These are phyloP conservation scores for Spinus pinus DNA, from an alignment of 2,797 vertebrate species.

Conservation along the genomic window DNA sequence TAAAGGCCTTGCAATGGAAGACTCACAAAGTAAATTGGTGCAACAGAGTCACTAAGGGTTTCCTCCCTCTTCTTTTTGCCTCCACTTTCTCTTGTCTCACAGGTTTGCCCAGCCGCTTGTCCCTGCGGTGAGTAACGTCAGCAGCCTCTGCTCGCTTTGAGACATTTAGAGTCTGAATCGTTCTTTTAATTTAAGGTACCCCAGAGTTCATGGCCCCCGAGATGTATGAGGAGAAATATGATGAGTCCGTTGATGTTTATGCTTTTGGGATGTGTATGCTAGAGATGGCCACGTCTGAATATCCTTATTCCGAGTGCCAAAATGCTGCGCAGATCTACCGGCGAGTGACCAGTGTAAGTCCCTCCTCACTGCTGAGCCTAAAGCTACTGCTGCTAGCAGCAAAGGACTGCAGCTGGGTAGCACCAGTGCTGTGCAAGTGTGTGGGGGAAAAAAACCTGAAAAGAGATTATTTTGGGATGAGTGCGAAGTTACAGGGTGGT, in stretches of 20 bases:
- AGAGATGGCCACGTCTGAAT: conserved; percentile 99
- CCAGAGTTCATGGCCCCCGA: conserved; percentile 99
- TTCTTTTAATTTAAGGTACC: conserved; percentile 99
- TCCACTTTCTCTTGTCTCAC: conserved; percentile 75
- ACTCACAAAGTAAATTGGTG: conserved; percentile 77
- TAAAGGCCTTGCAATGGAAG: conserved; percentile 90
- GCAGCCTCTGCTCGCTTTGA: conserved; percentile 78
- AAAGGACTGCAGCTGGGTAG: not conserved
- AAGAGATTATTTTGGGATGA: not conserved
- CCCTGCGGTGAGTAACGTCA: conserved; percentile 71
- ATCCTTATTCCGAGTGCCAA: conserved; percentile 98
- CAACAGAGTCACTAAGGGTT: conserved; percentile 88
- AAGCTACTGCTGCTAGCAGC: not conserved
- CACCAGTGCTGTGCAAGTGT: not conserved
- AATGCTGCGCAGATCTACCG: conserved; percentile 99
- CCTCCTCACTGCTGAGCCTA: conserved; percentile 45
- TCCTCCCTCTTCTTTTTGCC: conserved; percentile 80
- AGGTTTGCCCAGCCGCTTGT: conserved; percentile 65
- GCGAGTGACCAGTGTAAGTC: conserved; percentile 97
- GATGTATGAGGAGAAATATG: conserved; percentile 99
- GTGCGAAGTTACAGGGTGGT: not conserved
- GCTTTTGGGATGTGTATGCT: conserved; percentile 99
- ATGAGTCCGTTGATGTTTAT: conserved; percentile 97
- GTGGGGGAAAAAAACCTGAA: not conserved
- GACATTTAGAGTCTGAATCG: conserved; percentile 92